Conservation (phyloP, 2,797 vertebrate genomes). For the Salmo trutta region DNA sequence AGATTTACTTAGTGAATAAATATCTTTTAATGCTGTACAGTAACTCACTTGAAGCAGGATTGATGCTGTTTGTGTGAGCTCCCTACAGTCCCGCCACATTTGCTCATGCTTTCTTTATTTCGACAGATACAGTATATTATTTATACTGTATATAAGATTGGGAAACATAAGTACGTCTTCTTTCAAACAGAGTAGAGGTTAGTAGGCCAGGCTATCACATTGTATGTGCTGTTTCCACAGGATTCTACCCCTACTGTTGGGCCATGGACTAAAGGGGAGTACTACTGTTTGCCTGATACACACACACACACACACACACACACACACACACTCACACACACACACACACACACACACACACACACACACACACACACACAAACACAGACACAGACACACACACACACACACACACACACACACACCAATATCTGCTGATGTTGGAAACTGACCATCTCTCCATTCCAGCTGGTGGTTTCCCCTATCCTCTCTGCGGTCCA, state of each 20-base stretch:
- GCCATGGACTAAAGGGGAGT: neutral
- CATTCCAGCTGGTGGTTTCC: neutral
- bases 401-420: neutral
- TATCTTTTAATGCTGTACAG: too few species aligned
- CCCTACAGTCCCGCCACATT: neutral
- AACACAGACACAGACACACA: too few species aligned
- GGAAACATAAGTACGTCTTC: neutral
- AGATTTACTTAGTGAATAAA: too few species aligned
- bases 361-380: too few species aligned
- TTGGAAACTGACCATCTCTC: neutral
- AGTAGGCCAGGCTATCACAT: neutral
- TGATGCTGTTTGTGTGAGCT: neutral
- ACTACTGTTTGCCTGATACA: neutral
- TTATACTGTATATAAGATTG: neutral
- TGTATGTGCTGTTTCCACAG: neutral
- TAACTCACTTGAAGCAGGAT: neutral
- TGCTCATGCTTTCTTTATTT: neutral
- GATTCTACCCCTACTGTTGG: neutral
- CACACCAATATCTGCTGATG: constrained; percentile 14
- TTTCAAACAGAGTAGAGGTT: neutral
- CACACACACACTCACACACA: constrained; percentile 19
- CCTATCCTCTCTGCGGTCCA: neutral
- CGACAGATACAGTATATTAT: neutral
- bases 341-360: neutral
- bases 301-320: neutral